Percentiles rank a stretch among this genome's conserved stretches.
Evolutionary conservation across 2,797 vertebrate genomes (phyloP).

Genomic region (Rhadinocentrus ornatus): DNA sequence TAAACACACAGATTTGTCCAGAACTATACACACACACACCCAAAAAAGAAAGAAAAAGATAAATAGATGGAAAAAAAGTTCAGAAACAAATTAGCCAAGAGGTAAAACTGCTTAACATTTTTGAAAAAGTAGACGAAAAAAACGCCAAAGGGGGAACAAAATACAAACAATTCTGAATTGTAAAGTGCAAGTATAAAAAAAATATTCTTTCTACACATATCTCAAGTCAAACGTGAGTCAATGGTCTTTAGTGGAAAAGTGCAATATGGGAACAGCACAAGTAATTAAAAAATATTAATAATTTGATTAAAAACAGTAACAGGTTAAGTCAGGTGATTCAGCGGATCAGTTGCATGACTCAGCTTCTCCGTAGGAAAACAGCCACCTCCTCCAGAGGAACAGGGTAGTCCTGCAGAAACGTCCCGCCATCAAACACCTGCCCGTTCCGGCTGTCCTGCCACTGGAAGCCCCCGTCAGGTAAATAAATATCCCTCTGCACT

Average conservation of each 20-base stretch:
- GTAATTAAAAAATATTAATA: slow-evolving; percentile 48
- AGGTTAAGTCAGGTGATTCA: slow-evolving; percentile 53
- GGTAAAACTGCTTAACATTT: slow-evolving; percentile 73
- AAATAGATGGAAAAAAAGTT: slow-evolving; percentile 51
- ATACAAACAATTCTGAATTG: slow-evolving; percentile 71
- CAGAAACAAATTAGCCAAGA: slow-evolving; percentile 75
- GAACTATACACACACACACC: slow-evolving; percentile 59
- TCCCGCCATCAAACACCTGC: slow-evolving; percentile 90
- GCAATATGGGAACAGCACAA: slow-evolving; percentile 83
- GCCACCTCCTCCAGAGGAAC: slow-evolving; percentile 86
- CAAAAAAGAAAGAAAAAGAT: slow-evolving; percentile 31
- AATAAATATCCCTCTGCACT: slow-evolving; percentile 86
- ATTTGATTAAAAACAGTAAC: slow-evolving; percentile 73
- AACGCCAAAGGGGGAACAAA: slow-evolving; percentile 54
- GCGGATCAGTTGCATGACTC: slow-evolving; percentile 48
- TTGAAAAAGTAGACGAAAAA: slow-evolving; percentile 55
- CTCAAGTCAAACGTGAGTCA: slow-evolving; percentile 74
- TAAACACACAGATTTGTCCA: slow-evolving; percentile 76
- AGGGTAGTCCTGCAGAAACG: slow-evolving; percentile 84
- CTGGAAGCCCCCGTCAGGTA: slow-evolving; percentile 85
- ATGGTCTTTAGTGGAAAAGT: slow-evolving; percentile 87
- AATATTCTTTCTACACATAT: slow-evolving; percentile 71
- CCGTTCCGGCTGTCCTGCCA: slow-evolving; percentile 88
- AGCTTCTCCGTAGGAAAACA: slow-evolving; percentile 81
- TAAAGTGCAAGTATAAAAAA: slow-evolving; percentile 89